Percentiles rank a stretch among this genome's conserved stretches.
Evolutionary conservation across 1,140 invertebrate species (phyloP).

Genomic region (Atopsyche davidsoni): DNA sequence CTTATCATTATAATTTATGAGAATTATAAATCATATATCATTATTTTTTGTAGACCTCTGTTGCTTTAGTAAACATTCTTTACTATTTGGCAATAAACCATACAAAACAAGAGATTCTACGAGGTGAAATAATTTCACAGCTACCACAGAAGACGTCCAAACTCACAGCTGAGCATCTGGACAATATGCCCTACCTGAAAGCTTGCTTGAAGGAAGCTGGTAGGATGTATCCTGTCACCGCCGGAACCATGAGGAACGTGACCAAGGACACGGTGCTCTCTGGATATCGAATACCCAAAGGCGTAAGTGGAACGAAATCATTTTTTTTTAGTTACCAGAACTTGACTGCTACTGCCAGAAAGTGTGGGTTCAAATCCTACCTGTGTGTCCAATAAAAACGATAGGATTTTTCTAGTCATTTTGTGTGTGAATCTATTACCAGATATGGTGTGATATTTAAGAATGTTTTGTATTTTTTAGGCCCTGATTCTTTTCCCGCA

Average conservation of each 20-base stretch:
- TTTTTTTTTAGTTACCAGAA: too few relatives aligned
- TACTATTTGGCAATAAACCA: conserved; percentile 53
- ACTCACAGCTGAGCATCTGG: conserved; percentile 49
- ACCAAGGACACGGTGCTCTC: conserved; percentile 50
- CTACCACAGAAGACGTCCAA: conserved; percentile 42
- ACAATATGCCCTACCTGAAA: conserved; percentile 54
- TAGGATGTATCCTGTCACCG: conserved; percentile 48
- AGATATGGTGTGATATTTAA: too few relatives aligned
- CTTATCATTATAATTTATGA: conserved; percentile 2
- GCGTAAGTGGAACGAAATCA: too few relatives aligned
- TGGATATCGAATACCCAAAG: conserved; percentile 56
- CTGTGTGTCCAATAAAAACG: too few relatives aligned
- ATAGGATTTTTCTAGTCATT: too few relatives aligned
- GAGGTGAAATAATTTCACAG: conserved; percentile 47
- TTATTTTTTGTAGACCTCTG: conserved; percentile 33
- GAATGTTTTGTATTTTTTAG: conserved; percentile 37
- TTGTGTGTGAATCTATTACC: too few relatives aligned
- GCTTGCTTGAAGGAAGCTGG: conserved; percentile 62
- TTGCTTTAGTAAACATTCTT: conserved; percentile 37
- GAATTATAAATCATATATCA: neutral
- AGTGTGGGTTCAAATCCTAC: neutral
- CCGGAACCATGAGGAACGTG: conserved; percentile 45
- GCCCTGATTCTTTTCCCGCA: conserved; percentile 48
- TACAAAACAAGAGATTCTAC: conserved; percentile 50
- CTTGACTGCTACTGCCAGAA: neutral